Conservation (phyloP, 1,140 invertebrate species). For the Maconellicoccus hirsutus region DNA sequence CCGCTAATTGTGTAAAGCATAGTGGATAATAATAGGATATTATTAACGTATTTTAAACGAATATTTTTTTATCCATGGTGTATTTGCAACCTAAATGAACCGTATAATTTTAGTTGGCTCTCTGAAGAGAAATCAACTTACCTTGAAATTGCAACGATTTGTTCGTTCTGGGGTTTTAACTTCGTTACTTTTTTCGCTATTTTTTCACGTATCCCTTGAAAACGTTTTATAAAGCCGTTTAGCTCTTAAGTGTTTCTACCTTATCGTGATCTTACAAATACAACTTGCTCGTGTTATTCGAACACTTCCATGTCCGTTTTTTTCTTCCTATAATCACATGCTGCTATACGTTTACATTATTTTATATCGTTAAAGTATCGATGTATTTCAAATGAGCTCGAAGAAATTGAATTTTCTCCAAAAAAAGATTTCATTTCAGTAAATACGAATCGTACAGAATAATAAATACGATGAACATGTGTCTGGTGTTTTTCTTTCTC, state of each 20-base stretch:
- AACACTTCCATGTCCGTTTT: slow-evolving; percentile 2
- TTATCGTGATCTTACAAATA: slow-evolving; percentile 4
- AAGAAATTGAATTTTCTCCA: too few relatives aligned
- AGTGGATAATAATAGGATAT: background rate
- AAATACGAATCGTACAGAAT: too few relatives aligned
- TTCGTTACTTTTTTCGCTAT: background rate
- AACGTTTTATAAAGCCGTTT: slow-evolving; percentile 12
- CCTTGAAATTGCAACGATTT: slow-evolving; percentile 17
- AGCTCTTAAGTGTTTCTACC: background rate
- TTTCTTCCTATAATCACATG: background rate
- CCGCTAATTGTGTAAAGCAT: too few relatives aligned
- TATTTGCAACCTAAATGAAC: slow-evolving; percentile 6
- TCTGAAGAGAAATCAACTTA: slow-evolving; percentile 13
- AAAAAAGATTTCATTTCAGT: too few relatives aligned
- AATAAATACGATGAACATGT: too few relatives aligned
- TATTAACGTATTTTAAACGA: background rate
- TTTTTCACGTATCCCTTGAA: slow-evolving; percentile 8
- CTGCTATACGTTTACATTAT: too few relatives aligned
- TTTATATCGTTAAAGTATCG: too few relatives aligned
- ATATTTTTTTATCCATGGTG: background rate
- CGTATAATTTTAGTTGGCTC: slow-evolving; percentile 17
- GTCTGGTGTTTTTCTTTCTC: background rate
- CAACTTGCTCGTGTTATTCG: background rate
- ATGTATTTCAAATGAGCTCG: too few relatives aligned
- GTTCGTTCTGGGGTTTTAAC: slow-evolving; percentile 19